phyloP scores from a whole-genome alignment of 2,797 vertebrate genomes.

The Manis pentadactyla region DNA sequence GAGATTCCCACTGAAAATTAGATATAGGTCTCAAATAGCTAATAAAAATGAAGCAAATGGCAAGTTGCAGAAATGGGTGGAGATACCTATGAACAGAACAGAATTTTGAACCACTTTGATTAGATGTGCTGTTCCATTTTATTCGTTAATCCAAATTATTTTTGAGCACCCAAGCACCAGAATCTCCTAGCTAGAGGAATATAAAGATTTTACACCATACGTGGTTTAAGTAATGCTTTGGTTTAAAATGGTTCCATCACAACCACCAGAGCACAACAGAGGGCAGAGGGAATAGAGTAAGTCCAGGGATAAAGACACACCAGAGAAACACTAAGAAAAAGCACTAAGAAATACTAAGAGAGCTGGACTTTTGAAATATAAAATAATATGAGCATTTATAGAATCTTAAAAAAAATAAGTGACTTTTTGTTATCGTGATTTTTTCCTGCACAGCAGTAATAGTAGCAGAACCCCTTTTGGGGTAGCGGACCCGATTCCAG shows the following conservation, averaged over 20 bases:
- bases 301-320: not conserved
- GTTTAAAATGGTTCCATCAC: not conserved
- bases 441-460: too few species aligned
- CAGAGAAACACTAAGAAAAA: slow-evolving; percentile 1
- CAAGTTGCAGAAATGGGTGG: not conserved
- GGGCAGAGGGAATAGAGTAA: not conserved
- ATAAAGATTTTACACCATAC: not conserved
- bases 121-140: not conserved
- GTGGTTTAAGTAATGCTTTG: not conserved
- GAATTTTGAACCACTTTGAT: not conserved
- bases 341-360: not conserved
- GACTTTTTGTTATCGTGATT: too few species aligned
- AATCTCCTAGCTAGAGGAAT: not conserved
- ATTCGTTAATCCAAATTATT: not conserved
- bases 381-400: not conserved
- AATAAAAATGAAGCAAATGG: not conserved
- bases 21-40: slow-evolving; percentile 4
- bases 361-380: not conserved
- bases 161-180: not conserved
- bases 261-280: not conserved
- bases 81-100: not conserved
- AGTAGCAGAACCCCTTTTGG: too few species aligned
- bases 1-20: not conserved
- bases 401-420: not conserved
- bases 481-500: too few species aligned